Evolutionary conservation across 2,797 vertebrate genomes (phyloP).

Genomic region (Odontamblyopus rebecca): DNA sequence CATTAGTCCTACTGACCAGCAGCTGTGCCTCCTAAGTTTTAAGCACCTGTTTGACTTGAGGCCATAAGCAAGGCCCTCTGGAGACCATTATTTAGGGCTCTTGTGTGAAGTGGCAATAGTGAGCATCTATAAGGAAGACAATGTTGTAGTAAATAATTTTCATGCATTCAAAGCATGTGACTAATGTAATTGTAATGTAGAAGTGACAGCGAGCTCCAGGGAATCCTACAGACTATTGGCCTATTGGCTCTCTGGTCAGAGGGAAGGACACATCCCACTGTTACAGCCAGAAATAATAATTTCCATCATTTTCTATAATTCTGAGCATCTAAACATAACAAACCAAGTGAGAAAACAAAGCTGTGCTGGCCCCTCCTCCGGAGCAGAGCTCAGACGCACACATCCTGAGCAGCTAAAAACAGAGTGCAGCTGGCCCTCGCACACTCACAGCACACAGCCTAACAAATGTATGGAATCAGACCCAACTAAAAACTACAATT

Average conservation of each 20-base stretch:
- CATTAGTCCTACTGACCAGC: neutral
- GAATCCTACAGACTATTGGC: conserved; percentile 45
- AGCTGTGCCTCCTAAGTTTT: neutral
- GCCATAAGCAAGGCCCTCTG: neutral
- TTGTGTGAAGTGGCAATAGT: neutral
- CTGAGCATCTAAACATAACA: conserved; percentile 92
- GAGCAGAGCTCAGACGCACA: conserved; percentile 22
- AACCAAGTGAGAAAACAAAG: conserved; percentile 90
- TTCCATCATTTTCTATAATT: conserved; percentile 87
- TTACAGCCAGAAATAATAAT: conserved; percentile 80
- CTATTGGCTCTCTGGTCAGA: conserved; percentile 63
- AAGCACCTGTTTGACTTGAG: neutral
- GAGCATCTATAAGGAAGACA: neutral
- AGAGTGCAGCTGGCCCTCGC: conserved; percentile 95
- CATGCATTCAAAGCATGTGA: conserved; percentile 45
- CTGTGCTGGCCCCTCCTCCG: conserved; percentile 34
- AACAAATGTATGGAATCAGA: conserved; percentile 99
- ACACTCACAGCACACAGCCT: conserved; percentile 85
- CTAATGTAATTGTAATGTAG: conserved; percentile 54
- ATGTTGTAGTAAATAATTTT: neutral
- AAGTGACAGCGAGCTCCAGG: conserved; percentile 31
- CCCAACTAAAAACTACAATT: conserved; percentile 99
- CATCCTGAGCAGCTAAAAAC: conserved; percentile 85
- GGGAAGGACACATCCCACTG: conserved; percentile 80
- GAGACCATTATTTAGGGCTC: neutral